A percentile compares a stretch with the other conserved stretches of the same genome.
phyloP scores from a whole-genome alignment of 2,888 invertebrate species.

The Cryptosula pallasiana region DNA sequence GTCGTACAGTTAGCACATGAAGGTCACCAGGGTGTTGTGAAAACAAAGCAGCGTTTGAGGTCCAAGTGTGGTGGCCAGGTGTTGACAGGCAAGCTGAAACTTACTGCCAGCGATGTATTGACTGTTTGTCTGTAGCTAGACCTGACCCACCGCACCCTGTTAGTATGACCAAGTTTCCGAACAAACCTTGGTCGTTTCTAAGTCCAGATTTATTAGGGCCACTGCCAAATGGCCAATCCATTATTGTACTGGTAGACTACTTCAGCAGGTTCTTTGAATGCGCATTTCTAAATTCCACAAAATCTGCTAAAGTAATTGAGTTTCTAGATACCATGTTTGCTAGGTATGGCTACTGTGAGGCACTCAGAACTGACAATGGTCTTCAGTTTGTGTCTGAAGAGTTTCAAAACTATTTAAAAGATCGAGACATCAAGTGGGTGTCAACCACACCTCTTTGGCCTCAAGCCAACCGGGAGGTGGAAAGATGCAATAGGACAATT shows the following conservation, averaged over 20 bases:
- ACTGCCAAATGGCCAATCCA: slow-evolving; percentile 10
- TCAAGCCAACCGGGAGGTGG: neutral
- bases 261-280: slow-evolving; percentile 6
- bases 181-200: neutral
- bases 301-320: neutral
- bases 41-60: too few species aligned
- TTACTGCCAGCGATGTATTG: too few species aligned
- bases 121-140: too few species aligned
- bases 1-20: too few species aligned
- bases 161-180: slow-evolving; percentile 1
- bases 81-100: too few species aligned
- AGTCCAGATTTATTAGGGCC: neutral
- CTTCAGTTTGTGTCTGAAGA: too few species aligned
- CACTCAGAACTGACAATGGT: too few species aligned
- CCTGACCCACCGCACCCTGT: slow-evolving; percentile 3
- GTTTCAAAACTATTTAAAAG: too few species aligned
- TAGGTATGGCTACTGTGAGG: too few species aligned
- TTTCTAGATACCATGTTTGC: too few species aligned
- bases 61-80: too few species aligned
- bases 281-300: neutral
- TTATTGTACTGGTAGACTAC: neutral
- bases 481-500: neutral
- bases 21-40: too few species aligned
- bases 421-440: neutral
- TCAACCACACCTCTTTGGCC: neutral